phyloP scores from a whole-genome alignment of 2,113 vertebrate genomes.

The Empidonax traillii region DNA sequence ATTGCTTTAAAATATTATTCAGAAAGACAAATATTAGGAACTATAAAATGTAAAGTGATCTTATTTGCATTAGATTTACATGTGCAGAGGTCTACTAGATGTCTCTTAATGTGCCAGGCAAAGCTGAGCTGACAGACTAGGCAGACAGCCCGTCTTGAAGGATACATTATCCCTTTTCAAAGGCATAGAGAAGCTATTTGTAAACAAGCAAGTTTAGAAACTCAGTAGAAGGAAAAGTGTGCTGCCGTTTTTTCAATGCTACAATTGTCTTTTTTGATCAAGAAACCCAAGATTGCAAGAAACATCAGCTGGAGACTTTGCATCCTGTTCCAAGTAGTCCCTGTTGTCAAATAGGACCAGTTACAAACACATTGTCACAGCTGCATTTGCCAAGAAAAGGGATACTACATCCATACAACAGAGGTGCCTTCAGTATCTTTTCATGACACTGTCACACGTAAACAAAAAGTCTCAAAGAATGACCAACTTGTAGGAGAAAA shows the following conservation, averaged over 20 bases:
- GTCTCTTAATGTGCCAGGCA: slow-evolving; percentile 68
- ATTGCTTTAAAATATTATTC: slow-evolving; percentile 78
- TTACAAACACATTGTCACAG: slow-evolving; percentile 37
- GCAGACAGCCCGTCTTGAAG: slow-evolving; percentile 64
- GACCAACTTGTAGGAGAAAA: slow-evolving; percentile 72
- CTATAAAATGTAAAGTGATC: slow-evolving; percentile 76
- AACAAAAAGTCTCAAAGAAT: slow-evolving; percentile 74
- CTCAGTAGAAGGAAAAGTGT: slow-evolving; percentile 68
- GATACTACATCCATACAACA: slow-evolving; percentile 63
- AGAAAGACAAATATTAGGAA: slow-evolving; percentile 79
- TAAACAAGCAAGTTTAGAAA: slow-evolving; percentile 71
- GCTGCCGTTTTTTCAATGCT: slow-evolving; percentile 65
- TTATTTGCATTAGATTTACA: slow-evolving; percentile 80
- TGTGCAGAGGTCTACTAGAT: slow-evolving; percentile 76
- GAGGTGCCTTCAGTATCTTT: slow-evolving; percentile 66
- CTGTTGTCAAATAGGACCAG: background rate
- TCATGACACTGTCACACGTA: slow-evolving; percentile 77
- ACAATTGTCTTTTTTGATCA: slow-evolving; percentile 37
- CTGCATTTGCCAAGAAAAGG: slow-evolving; percentile 67
- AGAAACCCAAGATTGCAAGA: background rate
- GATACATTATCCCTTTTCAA: slow-evolving; percentile 76
- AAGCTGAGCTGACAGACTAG: slow-evolving; percentile 70
- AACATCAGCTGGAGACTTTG: slow-evolving; percentile 42
- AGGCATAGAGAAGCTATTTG: slow-evolving; percentile 74
- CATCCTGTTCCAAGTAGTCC: slow-evolving; percentile 33